Percentiles rank a stretch among this genome's conserved stretches.
These are phyloP conservation scores for Ryuthela nishihirai DNA, from an alignment of 2,888 invertebrate genomes.

Conservation along the genomic window DNA sequence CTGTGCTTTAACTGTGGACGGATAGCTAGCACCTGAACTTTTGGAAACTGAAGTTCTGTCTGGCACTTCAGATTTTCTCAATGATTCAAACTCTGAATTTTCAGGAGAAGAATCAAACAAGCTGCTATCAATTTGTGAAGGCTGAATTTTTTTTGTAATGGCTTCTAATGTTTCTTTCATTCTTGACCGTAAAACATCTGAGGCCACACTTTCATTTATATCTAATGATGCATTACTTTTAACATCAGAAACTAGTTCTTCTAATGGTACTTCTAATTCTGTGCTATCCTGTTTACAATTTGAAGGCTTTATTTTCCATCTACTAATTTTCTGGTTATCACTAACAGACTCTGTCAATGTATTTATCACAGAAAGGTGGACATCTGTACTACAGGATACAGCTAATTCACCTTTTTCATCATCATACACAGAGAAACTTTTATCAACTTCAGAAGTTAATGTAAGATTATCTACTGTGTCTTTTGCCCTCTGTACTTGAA, in stretches of 20 bases:
- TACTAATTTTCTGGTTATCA: too few species aligned
- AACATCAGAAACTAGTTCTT: not conserved
- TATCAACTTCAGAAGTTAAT: not conserved
- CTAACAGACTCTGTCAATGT: not conserved
- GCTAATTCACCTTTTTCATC: not conserved
- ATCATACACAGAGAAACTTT: not conserved
- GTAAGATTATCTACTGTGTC: not conserved
- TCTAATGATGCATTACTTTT: not conserved
- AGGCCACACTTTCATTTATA: not conserved
- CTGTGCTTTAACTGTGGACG: constrained; percentile 30
- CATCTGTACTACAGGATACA: not conserved
- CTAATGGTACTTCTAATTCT: not conserved
- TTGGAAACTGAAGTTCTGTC: not conserved
- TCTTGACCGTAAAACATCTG: constrained; percentile 1
- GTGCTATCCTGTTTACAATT: too few species aligned
- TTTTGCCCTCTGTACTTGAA: not conserved
- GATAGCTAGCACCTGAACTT: constrained; percentile 6
- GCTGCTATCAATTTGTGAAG: not conserved
- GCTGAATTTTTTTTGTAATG: constrained; percentile 17
- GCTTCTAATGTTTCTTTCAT: constrained; percentile 18
- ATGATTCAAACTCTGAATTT: too few species aligned
- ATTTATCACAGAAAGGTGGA: not conserved
- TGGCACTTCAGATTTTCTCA: not conserved
- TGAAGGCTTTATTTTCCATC: too few species aligned
- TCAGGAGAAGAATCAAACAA: not conserved